Percentiles rank a stretch among this genome's conserved stretches.
Evolutionary conservation across 2,888 invertebrate genomes (phyloP).

Genomic region (Crematogaster levior): DNA sequence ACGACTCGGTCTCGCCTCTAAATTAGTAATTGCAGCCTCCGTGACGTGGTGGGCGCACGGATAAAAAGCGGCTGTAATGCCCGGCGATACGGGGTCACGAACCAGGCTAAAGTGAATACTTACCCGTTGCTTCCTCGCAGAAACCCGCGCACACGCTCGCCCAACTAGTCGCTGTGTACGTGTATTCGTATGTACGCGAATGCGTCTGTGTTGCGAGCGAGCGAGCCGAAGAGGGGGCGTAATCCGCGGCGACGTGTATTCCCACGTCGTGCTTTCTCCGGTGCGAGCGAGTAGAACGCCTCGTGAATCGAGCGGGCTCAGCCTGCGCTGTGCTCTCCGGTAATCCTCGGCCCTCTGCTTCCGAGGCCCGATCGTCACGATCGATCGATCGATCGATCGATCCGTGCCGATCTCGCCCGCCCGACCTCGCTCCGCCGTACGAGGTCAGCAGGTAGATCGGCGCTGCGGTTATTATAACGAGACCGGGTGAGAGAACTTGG

Average conservation of each 20-base stretch:
- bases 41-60: slow-evolving; percentile 81
- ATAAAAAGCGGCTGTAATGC: slow-evolving; percentile 78
- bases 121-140: slow-evolving; percentile 63
- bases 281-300: slow-evolving; percentile 61
- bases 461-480: slow-evolving; percentile 51
- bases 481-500: slow-evolving; percentile 40
- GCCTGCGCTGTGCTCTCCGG: slow-evolving; percentile 60
- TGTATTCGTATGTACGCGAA: background rate
- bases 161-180: slow-evolving; percentile 24
- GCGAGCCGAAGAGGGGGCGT: slow-evolving; percentile 77
- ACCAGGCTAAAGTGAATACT: slow-evolving; percentile 81
- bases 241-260: slow-evolving; percentile 82
- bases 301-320: slow-evolving; percentile 60
- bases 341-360: slow-evolving; percentile 63
- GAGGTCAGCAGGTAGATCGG: slow-evolving; percentile 54
- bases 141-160: slow-evolving; percentile 47
- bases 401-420: slow-evolving; percentile 33
- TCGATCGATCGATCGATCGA: slow-evolving; percentile 54
- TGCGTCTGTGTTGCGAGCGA: slow-evolving; percentile 15
- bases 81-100: slow-evolving; percentile 80
- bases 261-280: slow-evolving; percentile 80
- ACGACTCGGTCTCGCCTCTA: slow-evolving; percentile 84
- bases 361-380: slow-evolving; percentile 59
- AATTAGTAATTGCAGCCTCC: slow-evolving; percentile 85
- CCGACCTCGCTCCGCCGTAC: slow-evolving; percentile 35